Conservation (phyloP, 2,797 vertebrate genomes). For the Coendou prehensilis region DNA sequence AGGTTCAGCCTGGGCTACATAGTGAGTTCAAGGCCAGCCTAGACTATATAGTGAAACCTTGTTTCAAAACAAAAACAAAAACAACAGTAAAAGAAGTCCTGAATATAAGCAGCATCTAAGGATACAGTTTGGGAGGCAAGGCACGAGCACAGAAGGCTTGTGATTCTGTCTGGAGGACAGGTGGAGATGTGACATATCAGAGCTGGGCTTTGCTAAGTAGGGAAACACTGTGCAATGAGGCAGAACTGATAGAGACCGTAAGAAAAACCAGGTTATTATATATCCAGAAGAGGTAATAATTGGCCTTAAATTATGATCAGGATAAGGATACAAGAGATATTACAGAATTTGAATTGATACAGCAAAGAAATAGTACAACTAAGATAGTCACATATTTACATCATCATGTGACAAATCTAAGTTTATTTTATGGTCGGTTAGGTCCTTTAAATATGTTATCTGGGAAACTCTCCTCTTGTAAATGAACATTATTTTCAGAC, state of each 20-base stretch:
- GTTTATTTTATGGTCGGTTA: conserved; percentile 44
- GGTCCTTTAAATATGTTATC: not conserved
- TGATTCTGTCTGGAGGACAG: not conserved
- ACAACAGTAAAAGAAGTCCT: not conserved
- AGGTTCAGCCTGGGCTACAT: not conserved
- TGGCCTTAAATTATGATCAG: conserved; percentile 25
- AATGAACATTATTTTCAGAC: conserved; percentile 62
- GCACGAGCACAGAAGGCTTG: not conserved
- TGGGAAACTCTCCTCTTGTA: conserved; percentile 50
- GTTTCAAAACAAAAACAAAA: not conserved
- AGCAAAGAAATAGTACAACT: not conserved
- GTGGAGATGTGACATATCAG: not conserved
- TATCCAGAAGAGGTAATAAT: conserved; percentile 14
- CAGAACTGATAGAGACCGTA: conserved; percentile 18
- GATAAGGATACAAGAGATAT: not conserved
- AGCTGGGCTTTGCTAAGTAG: conserved; percentile 12
- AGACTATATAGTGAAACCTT: no score
- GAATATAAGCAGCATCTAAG: not conserved
- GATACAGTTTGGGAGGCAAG: not conserved
- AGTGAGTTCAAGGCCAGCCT: no score
- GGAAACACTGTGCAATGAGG: conserved; percentile 6
- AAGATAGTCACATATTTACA: conserved; percentile 20
- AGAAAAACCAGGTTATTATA: conserved; percentile 13
- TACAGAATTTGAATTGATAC: conserved; percentile 33
- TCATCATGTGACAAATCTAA: not conserved